Evolutionary conservation across 1,140 invertebrate species (phyloP).

Genomic region (Uloborus diversus): DNA sequence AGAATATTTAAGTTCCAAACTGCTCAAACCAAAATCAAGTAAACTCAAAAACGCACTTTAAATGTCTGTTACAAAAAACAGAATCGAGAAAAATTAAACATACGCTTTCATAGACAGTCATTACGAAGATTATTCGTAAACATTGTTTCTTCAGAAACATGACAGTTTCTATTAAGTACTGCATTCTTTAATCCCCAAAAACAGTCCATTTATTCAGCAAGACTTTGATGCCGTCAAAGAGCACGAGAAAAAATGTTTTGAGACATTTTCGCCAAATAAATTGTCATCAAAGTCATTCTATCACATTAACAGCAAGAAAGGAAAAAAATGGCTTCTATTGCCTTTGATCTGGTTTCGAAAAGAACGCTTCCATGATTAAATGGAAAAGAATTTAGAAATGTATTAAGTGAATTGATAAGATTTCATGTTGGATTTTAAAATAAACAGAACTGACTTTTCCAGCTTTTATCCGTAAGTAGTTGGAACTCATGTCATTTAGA

Average conservation of each 20-base stretch:
- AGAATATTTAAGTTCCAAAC: too few species aligned
- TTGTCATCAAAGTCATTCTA: not conserved
- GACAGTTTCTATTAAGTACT: not conserved
- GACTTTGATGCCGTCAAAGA: not conserved
- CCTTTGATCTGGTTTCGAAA: slow-evolving; percentile 45
- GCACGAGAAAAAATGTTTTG: not conserved
- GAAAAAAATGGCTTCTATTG: not conserved
- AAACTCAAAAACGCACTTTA: too few species aligned
- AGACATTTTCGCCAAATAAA: too few species aligned
- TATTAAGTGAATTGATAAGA: slow-evolving; percentile 53
- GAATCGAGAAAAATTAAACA: too few species aligned
- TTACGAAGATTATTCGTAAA: too few species aligned
- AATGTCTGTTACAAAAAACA: too few species aligned
- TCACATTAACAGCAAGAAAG: not conserved
- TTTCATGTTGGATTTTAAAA: slow-evolving; percentile 38
- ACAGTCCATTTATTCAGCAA: not conserved
- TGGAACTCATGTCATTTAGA: not conserved
- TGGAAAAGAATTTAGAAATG: slow-evolving; percentile 41
- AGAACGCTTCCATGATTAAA: slow-evolving; percentile 21
- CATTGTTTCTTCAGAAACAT: not conserved
- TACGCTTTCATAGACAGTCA: too few species aligned
- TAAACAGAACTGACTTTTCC: slow-evolving; percentile 39
- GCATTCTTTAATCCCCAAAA: not conserved
- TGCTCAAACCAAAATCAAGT: too few species aligned
- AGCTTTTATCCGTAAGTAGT: slow-evolving; percentile 44